phyloP scores from a whole-genome alignment of 2,888 invertebrate species.

The Chorisops tibialis region DNA sequence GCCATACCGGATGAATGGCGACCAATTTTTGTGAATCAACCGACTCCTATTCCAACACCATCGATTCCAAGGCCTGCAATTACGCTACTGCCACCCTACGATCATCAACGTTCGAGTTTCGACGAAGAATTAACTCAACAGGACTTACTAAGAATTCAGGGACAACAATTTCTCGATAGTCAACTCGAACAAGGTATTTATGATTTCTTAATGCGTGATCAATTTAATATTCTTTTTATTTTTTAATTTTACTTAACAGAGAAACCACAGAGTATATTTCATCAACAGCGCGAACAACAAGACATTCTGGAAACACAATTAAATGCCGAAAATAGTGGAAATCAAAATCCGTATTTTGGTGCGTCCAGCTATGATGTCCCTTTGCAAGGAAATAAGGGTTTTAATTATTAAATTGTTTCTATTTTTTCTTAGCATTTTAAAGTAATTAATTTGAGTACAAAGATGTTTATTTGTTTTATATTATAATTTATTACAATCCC shows the following conservation, averaged over 20 bases:
- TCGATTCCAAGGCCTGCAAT: neutral
- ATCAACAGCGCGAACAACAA: neutral
- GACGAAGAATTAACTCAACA: neutral
- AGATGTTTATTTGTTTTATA: too few species aligned
- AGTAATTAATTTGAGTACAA: too few species aligned
- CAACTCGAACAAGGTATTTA: too few species aligned
- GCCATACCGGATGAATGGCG: neutral
- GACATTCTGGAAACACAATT: neutral
- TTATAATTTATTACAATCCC: too few species aligned
- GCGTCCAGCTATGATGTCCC: conserved; percentile 6
- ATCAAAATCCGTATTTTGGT: neutral
- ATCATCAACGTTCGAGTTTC: neutral
- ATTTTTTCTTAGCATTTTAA: too few species aligned
- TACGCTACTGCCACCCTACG: neutral
- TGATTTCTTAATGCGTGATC: too few species aligned
- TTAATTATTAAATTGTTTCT: neutral
- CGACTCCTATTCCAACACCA: neutral
- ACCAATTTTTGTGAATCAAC: neutral
- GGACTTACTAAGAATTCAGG: neutral
- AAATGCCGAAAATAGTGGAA: too few species aligned
- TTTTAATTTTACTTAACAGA: too few species aligned
- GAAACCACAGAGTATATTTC: neutral
- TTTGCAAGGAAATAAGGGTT: conserved; percentile 3
- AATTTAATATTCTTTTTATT: too few species aligned
- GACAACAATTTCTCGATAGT: neutral